These are phyloP conservation scores for Platysternon megacephalum DNA, from an alignment of 2,113 vertebrate species.

Conservation along the genomic window DNA sequence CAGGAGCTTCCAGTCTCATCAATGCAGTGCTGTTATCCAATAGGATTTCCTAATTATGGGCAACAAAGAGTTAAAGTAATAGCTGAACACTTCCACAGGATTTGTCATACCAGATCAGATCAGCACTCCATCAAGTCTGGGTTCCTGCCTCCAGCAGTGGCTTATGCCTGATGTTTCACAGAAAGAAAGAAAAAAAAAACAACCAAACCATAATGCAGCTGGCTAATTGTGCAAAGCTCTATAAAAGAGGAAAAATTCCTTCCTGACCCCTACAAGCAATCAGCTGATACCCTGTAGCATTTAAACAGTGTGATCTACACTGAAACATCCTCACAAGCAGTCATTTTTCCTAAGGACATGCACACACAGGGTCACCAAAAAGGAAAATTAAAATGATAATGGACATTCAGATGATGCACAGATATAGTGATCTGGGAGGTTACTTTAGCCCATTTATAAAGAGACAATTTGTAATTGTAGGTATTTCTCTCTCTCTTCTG, in stretches of 20 bases:
- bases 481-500: neutral
- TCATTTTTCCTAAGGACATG: neutral
- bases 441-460: neutral
- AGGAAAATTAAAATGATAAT: neutral
- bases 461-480: neutral
- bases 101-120: constrained; percentile 16
- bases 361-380: neutral
- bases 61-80: neutral
- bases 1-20: neutral
- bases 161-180: neutral
- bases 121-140: neutral
- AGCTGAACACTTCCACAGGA: constrained; percentile 25
- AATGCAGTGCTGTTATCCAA: neutral
- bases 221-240: neutral
- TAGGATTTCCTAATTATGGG: constrained; percentile 31
- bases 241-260: neutral
- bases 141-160: constrained; percentile 33
- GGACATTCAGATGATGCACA: neutral
- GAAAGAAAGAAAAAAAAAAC: constrained; percentile 6
- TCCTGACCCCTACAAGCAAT: constrained; percentile 3
- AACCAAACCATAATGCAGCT: constrained; percentile 2
- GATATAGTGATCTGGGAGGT: neutral
- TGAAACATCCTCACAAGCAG: neutral
- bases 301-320: neutral
- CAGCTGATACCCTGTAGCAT: neutral